Conservation (phyloP, 2,888 invertebrate genomes). For the Apoderus coryli region DNA sequence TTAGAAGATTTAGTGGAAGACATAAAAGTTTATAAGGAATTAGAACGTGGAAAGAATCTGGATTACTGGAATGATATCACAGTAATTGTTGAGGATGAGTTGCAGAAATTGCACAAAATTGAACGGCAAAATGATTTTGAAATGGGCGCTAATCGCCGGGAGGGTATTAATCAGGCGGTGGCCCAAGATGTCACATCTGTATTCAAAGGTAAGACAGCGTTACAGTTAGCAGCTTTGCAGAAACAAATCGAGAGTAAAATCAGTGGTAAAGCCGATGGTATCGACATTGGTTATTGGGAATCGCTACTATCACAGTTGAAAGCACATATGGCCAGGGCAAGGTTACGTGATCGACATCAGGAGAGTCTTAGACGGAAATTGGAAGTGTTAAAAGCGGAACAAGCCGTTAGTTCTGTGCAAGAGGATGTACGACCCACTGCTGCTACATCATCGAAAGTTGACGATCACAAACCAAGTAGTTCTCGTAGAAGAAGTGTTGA, state of each 20-base stretch:
- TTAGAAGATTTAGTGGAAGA: conserved; percentile 93
- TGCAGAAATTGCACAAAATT: conserved; percentile 68
- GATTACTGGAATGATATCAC: conserved; percentile 95
- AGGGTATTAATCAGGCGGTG: conserved; percentile 76
- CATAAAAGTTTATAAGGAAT: conserved; percentile 86
- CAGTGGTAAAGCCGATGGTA: conserved; percentile 67
- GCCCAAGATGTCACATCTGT: conserved; percentile 77
- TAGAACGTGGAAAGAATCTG: conserved; percentile 77
- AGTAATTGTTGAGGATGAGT: conserved; percentile 85
- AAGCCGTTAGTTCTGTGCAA: conserved; percentile 39
- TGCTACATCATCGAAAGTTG: conserved; percentile 18
- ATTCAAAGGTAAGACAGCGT: conserved; percentile 86
- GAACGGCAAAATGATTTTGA: conserved; percentile 47
- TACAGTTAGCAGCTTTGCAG: conserved; percentile 72
- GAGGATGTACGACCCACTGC: conserved; percentile 8
- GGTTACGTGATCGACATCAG: conserved; percentile 85
- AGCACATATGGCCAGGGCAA: conserved; percentile 87
- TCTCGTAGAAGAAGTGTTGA: conserved; percentile 16
- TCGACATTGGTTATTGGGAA: conserved; percentile 98
- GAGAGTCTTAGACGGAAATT: conserved; percentile 77
- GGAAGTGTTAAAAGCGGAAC: conserved; percentile 76
- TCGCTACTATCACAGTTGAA: conserved; percentile 87
- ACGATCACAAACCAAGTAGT: conserved; percentile 22
- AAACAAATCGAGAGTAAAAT: conserved; percentile 78
- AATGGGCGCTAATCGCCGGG: conserved; percentile 37